Evolutionary conservation across 2,888 invertebrate species (phyloP), one percentile per base, ranked within the genome.

Genomic region (Baronia brevicornis): DNA sequence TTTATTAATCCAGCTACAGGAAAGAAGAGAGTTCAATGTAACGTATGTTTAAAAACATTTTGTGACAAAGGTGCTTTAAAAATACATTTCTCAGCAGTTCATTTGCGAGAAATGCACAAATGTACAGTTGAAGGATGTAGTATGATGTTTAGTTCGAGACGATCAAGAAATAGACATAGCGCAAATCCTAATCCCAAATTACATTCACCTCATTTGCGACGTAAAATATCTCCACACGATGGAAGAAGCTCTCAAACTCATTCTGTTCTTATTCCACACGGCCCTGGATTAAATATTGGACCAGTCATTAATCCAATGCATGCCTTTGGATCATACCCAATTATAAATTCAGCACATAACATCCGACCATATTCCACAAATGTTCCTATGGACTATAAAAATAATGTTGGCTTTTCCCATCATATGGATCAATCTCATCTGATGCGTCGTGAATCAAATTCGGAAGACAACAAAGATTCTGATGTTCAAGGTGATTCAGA

Each of bases 41-140:
- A 97, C 57, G 97, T 97, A 21, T 99, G 99, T 68, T 85, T 97
- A 40, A 99, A 99, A 84, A 98, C 98, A 7, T 99, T 99, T 84
- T 99, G 99, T 87, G 99, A 99, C 86, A 99, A 99, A 84, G 99
- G 98, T 40, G 99, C 99, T 1, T 86, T 99, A 11, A 99, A 99
- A 82, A 99, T 99, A 4, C 99, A 99, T 71, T 98, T 98, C 66
- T 97, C 97, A 28, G 99, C 99, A 0, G 99, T 99, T 5, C 99
- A 99, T 68, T 80, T 98, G 38, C 90, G 98, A 20, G 99, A 99
- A 85, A 99, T 99, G 98, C 99, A 99, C 77, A 96, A 96, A 77
- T 99, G 99, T 68, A 98, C 98, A 0, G 97, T 99, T 0, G 96
- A 96, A 65, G 98, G 98, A 0, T 98, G 98, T 78, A 97, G 95